Base-by-base conservation (phyloP, 2,113 vertebrate species). In the Euleptes europaea region DNA sequence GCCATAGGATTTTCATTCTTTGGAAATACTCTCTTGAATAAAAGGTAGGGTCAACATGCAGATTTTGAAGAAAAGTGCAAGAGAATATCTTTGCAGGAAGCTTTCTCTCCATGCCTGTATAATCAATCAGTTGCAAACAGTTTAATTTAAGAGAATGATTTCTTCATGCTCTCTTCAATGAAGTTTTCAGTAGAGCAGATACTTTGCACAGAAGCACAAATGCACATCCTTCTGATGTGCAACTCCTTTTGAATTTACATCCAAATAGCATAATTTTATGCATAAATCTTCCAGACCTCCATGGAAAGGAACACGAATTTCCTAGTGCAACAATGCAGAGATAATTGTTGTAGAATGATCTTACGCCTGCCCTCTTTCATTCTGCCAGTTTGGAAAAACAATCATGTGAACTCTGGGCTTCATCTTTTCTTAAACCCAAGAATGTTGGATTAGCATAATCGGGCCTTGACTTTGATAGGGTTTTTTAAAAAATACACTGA, bases 361-460 rank as follows among this genome's bases (percentile, higher is more conserved):
- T 82, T 73, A 70, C 26, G 38, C 57, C 60, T 86, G 28, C 4
- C 72, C 2, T 35, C 51, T 78, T 79, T 76, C 54, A 84, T 49
- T 12, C 10, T 63, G 1, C 9, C 54, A 35, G 2, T 77, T 70
- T 40, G 33, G 70, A 84, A 84, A 70, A 5, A 7, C 2, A n/a
- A 38, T 21, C 19, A 71, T 57, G 42, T 35, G 33, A 71, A 70
- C 9, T 26, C n/a, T 38, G 3, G 5, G 28, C n/a, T 80, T 70
- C 2, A 33, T 11, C 38, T 71, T 89, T 71, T 7, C 14, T 49
- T 40, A 33, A 31, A 1, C 44, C 15, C 44, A 42, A 73, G 28
- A 49, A 57, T n/a, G 28, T 14, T 33, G 28, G 74, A 83, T 83
- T 78, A 83, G 80, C 66, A 78, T 83, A 79, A 79, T 78, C 35